Conservation (phyloP, 2,113 vertebrate genomes). For the Malurus elegans region DNA sequence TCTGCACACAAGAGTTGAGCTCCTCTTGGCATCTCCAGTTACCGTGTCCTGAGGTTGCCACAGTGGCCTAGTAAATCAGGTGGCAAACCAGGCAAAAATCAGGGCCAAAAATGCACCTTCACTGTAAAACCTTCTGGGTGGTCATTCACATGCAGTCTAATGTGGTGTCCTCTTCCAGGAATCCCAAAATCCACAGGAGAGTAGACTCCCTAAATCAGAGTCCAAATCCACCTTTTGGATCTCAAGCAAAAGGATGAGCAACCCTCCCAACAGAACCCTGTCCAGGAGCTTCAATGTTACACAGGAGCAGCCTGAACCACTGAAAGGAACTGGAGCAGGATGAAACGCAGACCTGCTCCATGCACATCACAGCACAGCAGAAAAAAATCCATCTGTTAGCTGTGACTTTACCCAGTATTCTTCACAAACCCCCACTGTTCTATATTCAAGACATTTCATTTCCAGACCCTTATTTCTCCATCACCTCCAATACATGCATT, state of each 20-base stretch:
- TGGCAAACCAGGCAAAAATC: neutral
- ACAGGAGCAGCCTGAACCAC: neutral
- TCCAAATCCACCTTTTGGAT: neutral
- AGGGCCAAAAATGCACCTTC: neutral
- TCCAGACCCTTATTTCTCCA: neutral
- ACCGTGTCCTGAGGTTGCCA: neutral
- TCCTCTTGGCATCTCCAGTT: neutral
- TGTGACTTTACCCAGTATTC: neutral
- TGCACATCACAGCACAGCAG: neutral
- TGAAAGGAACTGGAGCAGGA: neutral
- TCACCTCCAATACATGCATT: neutral
- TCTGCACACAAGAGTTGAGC: neutral
- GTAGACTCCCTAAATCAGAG: neutral
- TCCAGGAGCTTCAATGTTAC: neutral
- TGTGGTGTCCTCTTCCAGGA: fast-evolving
- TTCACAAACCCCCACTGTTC: neutral
- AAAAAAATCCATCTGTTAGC: neutral
- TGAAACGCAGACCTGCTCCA: neutral
- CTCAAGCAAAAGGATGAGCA: neutral
- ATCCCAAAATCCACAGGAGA: neutral
- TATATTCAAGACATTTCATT: neutral
- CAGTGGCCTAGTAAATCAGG: neutral
- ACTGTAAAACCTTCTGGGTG: neutral
- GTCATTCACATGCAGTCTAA: neutral
- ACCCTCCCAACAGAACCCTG: neutral